A percentile compares a stretch with the other conserved stretches of the same genome.
These are phyloP conservation scores for Sebastes alutus DNA, from an alignment of 2,797 vertebrate species.

Conservation along the genomic window DNA sequence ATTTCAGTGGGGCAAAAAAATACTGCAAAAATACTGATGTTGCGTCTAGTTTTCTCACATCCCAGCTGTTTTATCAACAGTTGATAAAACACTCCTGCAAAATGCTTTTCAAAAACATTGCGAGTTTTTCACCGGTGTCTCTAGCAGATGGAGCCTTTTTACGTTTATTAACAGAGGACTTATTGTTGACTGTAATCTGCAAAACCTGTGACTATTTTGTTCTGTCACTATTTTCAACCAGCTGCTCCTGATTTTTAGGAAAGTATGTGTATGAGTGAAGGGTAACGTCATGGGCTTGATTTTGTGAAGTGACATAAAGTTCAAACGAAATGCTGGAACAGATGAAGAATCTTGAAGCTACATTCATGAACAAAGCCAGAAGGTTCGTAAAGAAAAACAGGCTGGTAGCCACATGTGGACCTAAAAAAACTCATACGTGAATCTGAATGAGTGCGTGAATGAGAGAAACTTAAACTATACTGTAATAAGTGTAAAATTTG, in stretches of 20 bases:
- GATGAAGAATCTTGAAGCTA: not conserved
- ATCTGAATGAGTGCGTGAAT: conserved; percentile 27
- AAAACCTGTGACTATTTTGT: not conserved
- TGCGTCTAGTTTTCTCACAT: not conserved
- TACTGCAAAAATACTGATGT: not conserved
- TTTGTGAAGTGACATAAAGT: not conserved
- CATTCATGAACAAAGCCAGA: not conserved
- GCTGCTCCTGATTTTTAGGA: not conserved
- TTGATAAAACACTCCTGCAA: not conserved
- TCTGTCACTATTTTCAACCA: not conserved
- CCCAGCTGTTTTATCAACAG: not conserved
- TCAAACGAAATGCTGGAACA: not conserved
- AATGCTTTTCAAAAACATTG: not conserved
- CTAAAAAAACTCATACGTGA: conserved; percentile 16
- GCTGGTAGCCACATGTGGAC: conserved; percentile 41
- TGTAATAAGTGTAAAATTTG: conserved; percentile 71
- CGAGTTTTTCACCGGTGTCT: not conserved
- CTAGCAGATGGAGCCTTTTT: not conserved
- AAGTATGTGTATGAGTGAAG: not conserved
- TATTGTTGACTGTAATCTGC: not conserved
- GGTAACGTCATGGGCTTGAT: conserved; percentile 15
- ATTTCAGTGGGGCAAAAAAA: not conserved
- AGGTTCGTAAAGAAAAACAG: not conserved
- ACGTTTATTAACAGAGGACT: conserved; percentile 1
- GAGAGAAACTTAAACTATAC: conserved; percentile 34